These are phyloP conservation scores for Conchocele bisecta DNA, from an alignment of 2,888 invertebrate genomes.

Conservation along the genomic window DNA sequence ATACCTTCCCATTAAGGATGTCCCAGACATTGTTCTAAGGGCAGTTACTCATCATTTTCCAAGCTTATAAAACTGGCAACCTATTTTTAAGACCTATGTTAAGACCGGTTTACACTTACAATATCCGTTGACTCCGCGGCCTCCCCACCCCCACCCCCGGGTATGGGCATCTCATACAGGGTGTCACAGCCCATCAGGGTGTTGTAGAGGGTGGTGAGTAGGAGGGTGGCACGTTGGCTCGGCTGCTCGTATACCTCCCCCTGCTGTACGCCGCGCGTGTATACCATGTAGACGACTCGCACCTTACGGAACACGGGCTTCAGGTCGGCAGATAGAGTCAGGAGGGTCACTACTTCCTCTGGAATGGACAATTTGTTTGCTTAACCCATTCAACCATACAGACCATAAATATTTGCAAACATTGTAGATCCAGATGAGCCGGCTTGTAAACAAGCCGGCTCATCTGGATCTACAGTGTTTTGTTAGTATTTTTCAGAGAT, in stretches of 20 bases:
- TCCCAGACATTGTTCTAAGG: no score
- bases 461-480: no score
- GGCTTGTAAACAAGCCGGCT: no score
- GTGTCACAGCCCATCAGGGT: constrained; percentile 68
- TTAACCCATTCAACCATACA: no score
- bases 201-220: constrained; percentile 72
- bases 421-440: no score
- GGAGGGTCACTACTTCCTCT: constrained; percentile 70
- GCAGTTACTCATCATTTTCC: no score
- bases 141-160: constrained; percentile 1
- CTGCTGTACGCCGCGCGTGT: constrained; percentile 48
- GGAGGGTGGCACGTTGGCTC: constrained; percentile 67
- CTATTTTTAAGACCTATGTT: neutral
- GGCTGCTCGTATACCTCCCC: constrained; percentile 34
- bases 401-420: no score
- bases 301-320: constrained; percentile 65
- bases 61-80: no score
- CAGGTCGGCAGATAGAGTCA: constrained; percentile 53
- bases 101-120: constrained; percentile 11
- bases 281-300: constrained; percentile 38
- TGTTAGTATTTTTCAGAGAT: no score
- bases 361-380: no score
- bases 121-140: constrained; percentile 15
- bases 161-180: constrained; percentile 31
- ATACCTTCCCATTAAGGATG: no score